phyloP scores from a whole-genome alignment of 2,113 vertebrate species.

The Myotis yumanensis region DNA sequence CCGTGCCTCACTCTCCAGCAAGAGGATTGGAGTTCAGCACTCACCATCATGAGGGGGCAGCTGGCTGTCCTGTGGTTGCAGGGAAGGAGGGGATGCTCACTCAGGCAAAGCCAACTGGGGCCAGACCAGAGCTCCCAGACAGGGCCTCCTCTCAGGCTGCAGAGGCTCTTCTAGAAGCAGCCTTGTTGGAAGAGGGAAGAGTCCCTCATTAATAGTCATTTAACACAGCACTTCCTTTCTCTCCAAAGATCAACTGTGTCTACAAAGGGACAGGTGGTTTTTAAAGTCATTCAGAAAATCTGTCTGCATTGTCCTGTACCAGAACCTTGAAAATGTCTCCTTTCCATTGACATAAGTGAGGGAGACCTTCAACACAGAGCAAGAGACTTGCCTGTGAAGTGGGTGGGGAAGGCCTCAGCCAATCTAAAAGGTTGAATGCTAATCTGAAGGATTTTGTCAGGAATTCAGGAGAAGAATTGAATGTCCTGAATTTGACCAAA shows the following conservation, averaged over 20 bases:
- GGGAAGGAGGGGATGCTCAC: neutral
- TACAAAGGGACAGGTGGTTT: neutral
- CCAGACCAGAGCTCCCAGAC: neutral
- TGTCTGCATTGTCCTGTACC: neutral
- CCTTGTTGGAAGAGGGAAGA: neutral
- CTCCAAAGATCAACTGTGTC: neutral
- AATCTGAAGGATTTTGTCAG: conserved; percentile 51
- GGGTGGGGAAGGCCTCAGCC: neutral
- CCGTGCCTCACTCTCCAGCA: neutral
- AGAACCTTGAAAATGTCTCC: neutral
- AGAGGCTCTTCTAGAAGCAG: neutral
- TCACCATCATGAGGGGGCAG: neutral
- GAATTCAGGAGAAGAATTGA: conserved; percentile 52
- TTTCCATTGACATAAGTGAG: neutral
- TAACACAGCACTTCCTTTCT: neutral
- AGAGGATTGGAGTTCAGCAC: neutral
- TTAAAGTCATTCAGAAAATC: conserved; percentile 1
- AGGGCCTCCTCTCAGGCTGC: neutral
- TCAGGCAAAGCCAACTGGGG: too few species aligned
- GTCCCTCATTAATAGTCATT: neutral
- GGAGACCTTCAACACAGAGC: neutral
- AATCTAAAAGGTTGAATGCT: neutral
- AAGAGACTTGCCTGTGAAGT: neutral
- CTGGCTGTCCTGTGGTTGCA: neutral
- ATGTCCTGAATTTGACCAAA: conserved; percentile 56